phyloP scores from a whole-genome alignment of 2,888 invertebrate genomes.

The Phyllotreta striolata region DNA sequence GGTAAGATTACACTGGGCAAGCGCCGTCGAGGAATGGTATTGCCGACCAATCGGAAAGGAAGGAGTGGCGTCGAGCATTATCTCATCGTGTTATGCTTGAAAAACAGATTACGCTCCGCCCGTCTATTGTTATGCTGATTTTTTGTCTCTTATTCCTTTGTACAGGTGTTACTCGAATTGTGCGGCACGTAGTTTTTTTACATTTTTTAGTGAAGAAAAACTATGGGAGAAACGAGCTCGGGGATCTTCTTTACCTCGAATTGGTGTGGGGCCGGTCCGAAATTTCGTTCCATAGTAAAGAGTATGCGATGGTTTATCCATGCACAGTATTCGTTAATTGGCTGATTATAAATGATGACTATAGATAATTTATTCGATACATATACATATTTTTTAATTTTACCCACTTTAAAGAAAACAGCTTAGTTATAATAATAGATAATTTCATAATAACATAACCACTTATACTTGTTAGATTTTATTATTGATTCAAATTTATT shows the following conservation, averaged over 20 bases:
- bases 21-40: slow-evolving; percentile 48
- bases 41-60: slow-evolving; percentile 53
- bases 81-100: slow-evolving; percentile 59
- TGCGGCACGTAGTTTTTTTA: slow-evolving; percentile 47
- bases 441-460: too few species aligned
- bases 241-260: slow-evolving; percentile 39
- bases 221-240: slow-evolving; percentile 40
- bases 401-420: too few species aligned
- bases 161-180: slow-evolving; percentile 62
- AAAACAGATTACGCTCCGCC: slow-evolving; percentile 58
- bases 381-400: too few species aligned
- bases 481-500: too few species aligned
- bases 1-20: slow-evolving; percentile 50
- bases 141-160: slow-evolving; percentile 61
- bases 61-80: slow-evolving; percentile 57
- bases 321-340: slow-evolving; percentile 26
- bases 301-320: slow-evolving; percentile 32
- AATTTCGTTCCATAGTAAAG: slow-evolving; percentile 34
- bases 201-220: slow-evolving; percentile 45
- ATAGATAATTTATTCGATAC: too few species aligned
- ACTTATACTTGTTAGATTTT: too few species aligned
- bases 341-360: slow-evolving; percentile 20
- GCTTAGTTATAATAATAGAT: too few species aligned
- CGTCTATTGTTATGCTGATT: slow-evolving; percentile 61
- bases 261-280: slow-evolving; percentile 39